Conservation (phyloP, 2,797 vertebrate genomes). For the Acomys russatus region DNA sequence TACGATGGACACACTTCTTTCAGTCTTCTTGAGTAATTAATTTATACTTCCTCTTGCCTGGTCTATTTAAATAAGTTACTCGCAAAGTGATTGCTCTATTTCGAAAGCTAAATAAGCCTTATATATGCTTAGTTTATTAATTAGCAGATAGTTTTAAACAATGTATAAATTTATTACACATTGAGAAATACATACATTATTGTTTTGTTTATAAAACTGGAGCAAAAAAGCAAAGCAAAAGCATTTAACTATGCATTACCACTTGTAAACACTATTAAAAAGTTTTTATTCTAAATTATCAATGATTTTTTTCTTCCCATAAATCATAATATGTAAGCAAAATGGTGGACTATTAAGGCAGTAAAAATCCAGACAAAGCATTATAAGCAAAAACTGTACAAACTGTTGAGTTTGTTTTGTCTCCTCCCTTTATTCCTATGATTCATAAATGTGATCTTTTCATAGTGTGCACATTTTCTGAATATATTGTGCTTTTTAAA, state of each 20-base stretch:
- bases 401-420: background rate
- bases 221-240: background rate
- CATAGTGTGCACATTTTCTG: background rate
- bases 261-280: background rate
- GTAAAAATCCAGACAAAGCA: background rate
- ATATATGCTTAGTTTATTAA: background rate
- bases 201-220: background rate
- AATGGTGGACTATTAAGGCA: background rate
- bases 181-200: background rate
- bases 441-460: background rate
- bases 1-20: background rate
- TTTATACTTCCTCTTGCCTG: background rate
- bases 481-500: background rate
- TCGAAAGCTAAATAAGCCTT: background rate
- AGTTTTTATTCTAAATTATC: background rate
- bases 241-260: background rate
- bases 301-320: background rate
- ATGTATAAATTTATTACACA: background rate
- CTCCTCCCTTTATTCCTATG: background rate
- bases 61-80: slow-evolving; percentile 29
- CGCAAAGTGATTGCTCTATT: background rate
- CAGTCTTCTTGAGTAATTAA: background rate
- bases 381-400: background rate
- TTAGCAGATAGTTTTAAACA: background rate
- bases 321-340: background rate